These are phyloP conservation scores for Cavia aperea DNA, from an alignment of 2,113 vertebrate species.

Conservation along the genomic window DNA sequence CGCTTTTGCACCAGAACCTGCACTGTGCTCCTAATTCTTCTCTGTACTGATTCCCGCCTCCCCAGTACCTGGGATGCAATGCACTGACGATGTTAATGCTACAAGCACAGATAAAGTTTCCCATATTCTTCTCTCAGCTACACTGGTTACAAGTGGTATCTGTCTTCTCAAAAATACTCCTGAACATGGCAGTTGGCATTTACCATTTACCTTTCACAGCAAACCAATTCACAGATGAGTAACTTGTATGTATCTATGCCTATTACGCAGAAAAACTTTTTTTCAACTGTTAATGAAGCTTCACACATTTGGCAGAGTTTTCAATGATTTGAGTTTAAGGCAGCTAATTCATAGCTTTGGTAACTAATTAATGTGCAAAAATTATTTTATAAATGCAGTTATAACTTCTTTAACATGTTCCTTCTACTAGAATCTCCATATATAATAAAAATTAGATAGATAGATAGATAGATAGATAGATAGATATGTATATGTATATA, in stretches of 20 bases:
- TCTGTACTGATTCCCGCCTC: background rate
- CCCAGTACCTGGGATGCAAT: background rate
- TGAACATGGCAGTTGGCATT: background rate
- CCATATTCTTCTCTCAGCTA: background rate
- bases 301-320: background rate
- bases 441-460: background rate
- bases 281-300: background rate
- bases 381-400: constrained; percentile 18
- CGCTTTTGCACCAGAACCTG: background rate
- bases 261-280: background rate
- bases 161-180: background rate
- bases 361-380: constrained; percentile 47
- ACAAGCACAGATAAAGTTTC: background rate
- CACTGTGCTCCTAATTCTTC: background rate
- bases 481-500: no score
- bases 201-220: constrained; percentile 19
- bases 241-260: background rate
- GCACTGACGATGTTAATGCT: background rate
- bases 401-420: constrained; percentile 34
- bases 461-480: no score
- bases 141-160: background rate
- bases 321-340: constrained; percentile 34
- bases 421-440: constrained; percentile 17
- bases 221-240: background rate
- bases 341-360: constrained; percentile 22